Evolutionary conservation across 2,888 invertebrate genomes (phyloP).

Genomic region (Mesodorylaimus sp.): DNA sequence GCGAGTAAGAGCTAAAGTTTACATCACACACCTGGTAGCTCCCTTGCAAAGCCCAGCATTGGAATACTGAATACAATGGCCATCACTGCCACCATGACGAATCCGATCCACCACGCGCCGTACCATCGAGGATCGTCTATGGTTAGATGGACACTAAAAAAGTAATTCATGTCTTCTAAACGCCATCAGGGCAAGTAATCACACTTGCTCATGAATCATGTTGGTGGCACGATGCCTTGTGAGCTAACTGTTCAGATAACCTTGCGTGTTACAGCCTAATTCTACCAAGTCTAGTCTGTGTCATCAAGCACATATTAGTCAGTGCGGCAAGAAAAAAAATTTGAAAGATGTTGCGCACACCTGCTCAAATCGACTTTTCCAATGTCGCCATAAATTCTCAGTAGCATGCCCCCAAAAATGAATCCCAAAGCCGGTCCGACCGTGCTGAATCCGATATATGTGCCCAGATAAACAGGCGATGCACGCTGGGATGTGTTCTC

Average conservation of each 20-base stretch:
- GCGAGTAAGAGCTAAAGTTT: too few species aligned
- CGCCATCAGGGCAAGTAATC: neutral
- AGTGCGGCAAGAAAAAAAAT: too few species aligned
- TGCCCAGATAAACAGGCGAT: conserved; percentile 66
- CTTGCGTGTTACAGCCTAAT: neutral
- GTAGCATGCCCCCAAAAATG: conserved; percentile 60
- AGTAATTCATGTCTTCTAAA: neutral
- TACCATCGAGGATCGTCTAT: conserved; percentile 28
- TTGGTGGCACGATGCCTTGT: too few species aligned
- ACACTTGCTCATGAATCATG: neutral
- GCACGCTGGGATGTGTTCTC: conserved; percentile 68
- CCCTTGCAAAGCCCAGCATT: conserved; percentile 28
- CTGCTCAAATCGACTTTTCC: conserved; percentile 1
- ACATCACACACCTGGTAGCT: conserved; percentile 20
- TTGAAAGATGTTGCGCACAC: too few species aligned
- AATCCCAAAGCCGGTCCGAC: conserved; percentile 66
- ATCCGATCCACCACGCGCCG: conserved; percentile 37
- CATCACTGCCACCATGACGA: conserved; percentile 29
- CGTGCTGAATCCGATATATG: conserved; percentile 51
- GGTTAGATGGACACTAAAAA: neutral
- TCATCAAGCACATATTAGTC: too few species aligned
- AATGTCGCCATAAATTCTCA: conserved; percentile 44
- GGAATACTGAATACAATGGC: conserved; percentile 33
- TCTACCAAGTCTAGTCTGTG: too few species aligned
- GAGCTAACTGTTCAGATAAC: too few species aligned